Percentiles rank a stretch among this genome's conserved stretches.
phyloP scores from a whole-genome alignment of 2,113 vertebrate species.

The Paratilapia polleni region DNA sequence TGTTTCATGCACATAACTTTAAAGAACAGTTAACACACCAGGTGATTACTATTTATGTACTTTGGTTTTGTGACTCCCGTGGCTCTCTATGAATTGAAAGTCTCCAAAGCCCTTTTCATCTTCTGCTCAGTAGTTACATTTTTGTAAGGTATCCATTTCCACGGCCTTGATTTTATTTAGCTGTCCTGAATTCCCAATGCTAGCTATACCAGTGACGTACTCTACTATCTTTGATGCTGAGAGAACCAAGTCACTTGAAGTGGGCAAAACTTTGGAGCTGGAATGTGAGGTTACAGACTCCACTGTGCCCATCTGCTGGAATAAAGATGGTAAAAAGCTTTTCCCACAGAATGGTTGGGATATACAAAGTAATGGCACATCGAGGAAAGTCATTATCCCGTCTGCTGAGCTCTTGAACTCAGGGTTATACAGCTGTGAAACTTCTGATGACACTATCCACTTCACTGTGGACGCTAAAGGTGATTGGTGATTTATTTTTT shows the following conservation, averaged over 20 bases:
- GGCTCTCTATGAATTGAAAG: conserved; percentile 36
- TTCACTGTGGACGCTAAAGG: conserved; percentile 81
- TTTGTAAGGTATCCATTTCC: conserved; percentile 60
- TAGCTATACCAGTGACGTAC: conserved; percentile 73
- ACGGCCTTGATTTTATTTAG: conserved; percentile 70
- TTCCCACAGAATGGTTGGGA: conserved; percentile 67
- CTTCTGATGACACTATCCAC: conserved; percentile 75
- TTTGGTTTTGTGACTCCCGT: conserved; percentile 39
- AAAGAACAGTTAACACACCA: conserved; percentile 38
- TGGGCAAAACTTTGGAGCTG: conserved; percentile 75
- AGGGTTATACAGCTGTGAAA: conserved; percentile 79
- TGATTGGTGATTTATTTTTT: conserved; percentile 79
- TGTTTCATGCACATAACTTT: conserved; percentile 46
- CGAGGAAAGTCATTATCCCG: conserved; percentile 70
- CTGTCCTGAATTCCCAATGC: conserved; percentile 73
- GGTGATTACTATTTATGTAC: conserved; percentile 27
- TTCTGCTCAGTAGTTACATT: conserved; percentile 50
- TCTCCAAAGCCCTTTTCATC: conserved; percentile 48
- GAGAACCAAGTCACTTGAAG: conserved; percentile 76
- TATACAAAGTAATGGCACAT: conserved; percentile 65
- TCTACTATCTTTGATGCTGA: conserved; percentile 74
- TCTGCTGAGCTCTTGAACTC: conserved; percentile 76
- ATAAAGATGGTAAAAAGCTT: conserved; percentile 76
- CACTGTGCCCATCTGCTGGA: conserved; percentile 71
- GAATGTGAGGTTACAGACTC: conserved; percentile 79